Conservation (phyloP, 2,888 invertebrate species). For the Drosophila mayaguana region DNA sequence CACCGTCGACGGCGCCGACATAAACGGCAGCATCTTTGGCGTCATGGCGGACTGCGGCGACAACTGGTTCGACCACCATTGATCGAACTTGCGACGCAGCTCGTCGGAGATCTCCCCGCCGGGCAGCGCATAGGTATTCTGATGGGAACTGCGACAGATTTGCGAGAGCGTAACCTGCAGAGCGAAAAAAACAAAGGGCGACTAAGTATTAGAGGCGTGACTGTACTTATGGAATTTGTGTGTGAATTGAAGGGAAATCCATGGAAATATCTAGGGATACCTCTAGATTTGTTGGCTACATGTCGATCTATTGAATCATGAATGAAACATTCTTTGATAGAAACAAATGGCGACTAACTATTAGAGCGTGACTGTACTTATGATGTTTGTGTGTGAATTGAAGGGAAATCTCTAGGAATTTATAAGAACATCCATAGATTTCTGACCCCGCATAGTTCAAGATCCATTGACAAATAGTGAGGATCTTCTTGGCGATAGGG, state of each 20-base stretch:
- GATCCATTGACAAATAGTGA: too few species aligned
- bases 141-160: conserved; percentile 91
- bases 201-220: not conserved
- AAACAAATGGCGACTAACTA: not conserved
- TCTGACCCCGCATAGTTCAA: not conserved
- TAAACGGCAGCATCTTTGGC: conserved; percentile 86
- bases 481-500: too few species aligned
- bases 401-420: not conserved
- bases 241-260: not conserved
- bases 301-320: too few species aligned
- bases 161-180: conserved; percentile 92
- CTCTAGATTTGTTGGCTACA: not conserved
- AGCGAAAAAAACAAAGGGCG: not conserved
- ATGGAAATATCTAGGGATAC: not conserved
- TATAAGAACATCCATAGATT: not conserved
- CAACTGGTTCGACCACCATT: conserved; percentile 94
- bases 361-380: not conserved
- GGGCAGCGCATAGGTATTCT: conserved; percentile 88
- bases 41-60: conserved; percentile 87
- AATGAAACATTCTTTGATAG: too few species aligned
- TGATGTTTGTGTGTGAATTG: not conserved
- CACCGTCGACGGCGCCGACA: conserved; percentile 81
- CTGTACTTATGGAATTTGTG: not conserved
- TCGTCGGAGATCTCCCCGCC: conserved; percentile 93
- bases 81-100: conserved; percentile 94